Conservation (phyloP, 2,797 vertebrate species). For the Molossus alvarezi region DNA sequence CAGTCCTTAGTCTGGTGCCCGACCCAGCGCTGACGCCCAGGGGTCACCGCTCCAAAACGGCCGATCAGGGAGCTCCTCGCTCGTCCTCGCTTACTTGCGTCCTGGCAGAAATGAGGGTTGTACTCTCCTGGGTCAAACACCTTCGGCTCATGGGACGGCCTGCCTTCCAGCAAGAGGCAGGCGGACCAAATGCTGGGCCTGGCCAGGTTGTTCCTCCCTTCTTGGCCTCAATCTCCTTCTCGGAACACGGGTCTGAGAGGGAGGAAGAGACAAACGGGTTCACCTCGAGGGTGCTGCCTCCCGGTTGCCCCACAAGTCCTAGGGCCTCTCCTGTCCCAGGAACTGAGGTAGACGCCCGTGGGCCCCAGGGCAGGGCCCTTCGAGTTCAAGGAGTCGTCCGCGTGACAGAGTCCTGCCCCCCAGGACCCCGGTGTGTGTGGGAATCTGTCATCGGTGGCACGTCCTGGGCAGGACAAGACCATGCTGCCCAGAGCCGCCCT, state of each 20-base stretch:
- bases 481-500: rapidly evolving
- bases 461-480: background rate
- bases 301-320: background rate
- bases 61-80: too few relatives aligned
- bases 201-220: background rate
- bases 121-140: background rate
- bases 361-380: rapidly evolving
- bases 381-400: rapidly evolving
- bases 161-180: background rate
- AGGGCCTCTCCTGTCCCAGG: background rate
- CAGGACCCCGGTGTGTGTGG: rapidly evolving
- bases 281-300: rapidly evolving
- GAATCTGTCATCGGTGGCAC: background rate
- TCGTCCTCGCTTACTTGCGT: background rate
- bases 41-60: too few relatives aligned
- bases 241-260: rapidly evolving
- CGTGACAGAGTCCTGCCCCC: rapidly evolving
- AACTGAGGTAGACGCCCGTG: background rate
- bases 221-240: background rate
- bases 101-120: background rate
- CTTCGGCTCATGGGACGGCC: too few relatives aligned
- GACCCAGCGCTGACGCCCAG: too few relatives aligned
- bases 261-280: background rate
- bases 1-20: too few relatives aligned
- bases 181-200: rapidly evolving